Percentiles rank a stretch among this genome's conserved stretches.
These are phyloP conservation scores for Nemoura dubitans DNA, from an alignment of 2,888 invertebrate genomes.

Conservation along the genomic window DNA sequence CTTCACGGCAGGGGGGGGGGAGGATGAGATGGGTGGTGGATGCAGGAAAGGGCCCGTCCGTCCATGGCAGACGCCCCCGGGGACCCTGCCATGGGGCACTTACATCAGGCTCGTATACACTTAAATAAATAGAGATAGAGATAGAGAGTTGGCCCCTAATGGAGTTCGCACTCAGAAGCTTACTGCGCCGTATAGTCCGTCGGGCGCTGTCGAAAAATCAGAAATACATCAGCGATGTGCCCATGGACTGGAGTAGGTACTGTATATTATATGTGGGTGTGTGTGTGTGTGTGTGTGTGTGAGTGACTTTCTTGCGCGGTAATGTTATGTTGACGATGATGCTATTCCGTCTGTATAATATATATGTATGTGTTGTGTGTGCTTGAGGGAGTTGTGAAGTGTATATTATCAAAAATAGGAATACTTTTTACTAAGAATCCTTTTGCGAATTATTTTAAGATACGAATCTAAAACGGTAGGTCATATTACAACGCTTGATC, in stretches of 20 bases:
- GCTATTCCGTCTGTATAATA: neutral
- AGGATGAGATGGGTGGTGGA: neutral
- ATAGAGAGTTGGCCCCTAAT: slow-evolving; percentile 30
- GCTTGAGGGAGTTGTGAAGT: neutral
- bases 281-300: too few relatives aligned
- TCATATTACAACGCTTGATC: neutral
- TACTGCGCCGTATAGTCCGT: neutral
- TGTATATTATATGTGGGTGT: too few relatives aligned
- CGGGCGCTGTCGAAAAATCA: neutral
- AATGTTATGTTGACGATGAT: slow-evolving; percentile 15
- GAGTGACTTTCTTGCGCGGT: neutral
- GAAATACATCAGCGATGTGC: slow-evolving; percentile 21
- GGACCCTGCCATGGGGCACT: slow-evolving; percentile 35
- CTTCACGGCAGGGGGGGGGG: neutral
- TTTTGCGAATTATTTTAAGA: neutral
- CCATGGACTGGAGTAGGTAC: too few relatives aligned
- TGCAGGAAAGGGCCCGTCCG: slow-evolving; percentile 31
- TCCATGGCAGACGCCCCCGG: slow-evolving; percentile 8
- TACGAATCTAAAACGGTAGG: neutral
- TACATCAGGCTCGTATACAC: slow-evolving; percentile 40
- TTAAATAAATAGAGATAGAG: slow-evolving; percentile 43
- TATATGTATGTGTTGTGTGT: too few relatives aligned
- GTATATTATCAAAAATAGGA: neutral
- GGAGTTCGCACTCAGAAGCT: slow-evolving; percentile 39
- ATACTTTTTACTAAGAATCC: neutral